Base-by-base conservation (phyloP, 1,140 invertebrate genomes). In the Aphelenchoides besseyi region DNA sequence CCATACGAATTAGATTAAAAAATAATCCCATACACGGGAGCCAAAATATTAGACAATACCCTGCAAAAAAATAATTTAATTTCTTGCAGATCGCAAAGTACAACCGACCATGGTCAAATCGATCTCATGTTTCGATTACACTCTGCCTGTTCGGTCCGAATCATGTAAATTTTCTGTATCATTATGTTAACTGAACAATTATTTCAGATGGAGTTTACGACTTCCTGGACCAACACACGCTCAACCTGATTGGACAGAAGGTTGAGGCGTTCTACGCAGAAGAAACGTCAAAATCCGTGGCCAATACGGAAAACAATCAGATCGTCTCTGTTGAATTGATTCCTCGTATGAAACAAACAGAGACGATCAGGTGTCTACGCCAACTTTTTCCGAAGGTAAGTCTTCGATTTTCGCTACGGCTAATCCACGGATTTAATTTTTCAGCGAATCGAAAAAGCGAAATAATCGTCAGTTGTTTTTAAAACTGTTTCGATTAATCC, bases 221-320 rank as follows among this genome's bases (percentile, higher is more conserved):
- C 63, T 66, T 66, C 36, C 12, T 66, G 26, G 63, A 66, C 36
- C 12, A 66, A n/a, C 30, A 37, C n/a, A 32, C 63, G 9, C 36
- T 36, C 63, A 16, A 35, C 16, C 63, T 36, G 2, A 66, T 66
- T 53, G 48, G 28, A 23, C 12, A 66, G 9, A 37, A 32, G 36
- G 32, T 66, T 26, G 26, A 66, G 63, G 26, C 30, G 9, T 36
- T 66, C 32, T 66, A 59, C 18, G 55, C 55, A 8, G 12, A 5
- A 5, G 5, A 28, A 8, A 8, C 37, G n/a, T 41, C 37, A n/a
- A 41, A 5, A 41, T 5, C 55, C 55, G 5, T 59, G 55, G 18
- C 5, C 18, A 33, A 16, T 23, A 16, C 5, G 12, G 55, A 12
- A 12, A 23, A 48, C 41, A 12, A 48, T 12, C 41, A 12, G 41